These are phyloP conservation scores for Drosophila tsacasi DNA, from an alignment of 1,140 invertebrate species.

Conservation along the genomic window DNA sequence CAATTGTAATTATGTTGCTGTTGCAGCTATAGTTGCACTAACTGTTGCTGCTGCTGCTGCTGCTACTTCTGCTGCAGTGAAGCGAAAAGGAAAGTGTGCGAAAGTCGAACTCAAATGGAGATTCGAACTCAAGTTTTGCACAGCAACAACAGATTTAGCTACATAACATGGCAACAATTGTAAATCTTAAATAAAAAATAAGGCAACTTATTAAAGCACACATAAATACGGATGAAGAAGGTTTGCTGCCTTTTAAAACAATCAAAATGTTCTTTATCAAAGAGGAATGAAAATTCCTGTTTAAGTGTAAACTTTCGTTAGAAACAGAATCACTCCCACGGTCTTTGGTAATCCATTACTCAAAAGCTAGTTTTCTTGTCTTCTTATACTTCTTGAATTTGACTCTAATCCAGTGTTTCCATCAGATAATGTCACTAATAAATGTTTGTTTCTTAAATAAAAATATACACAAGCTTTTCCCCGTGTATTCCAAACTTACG, in stretches of 20 bases:
- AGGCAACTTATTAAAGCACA: neutral
- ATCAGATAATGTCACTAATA: neutral
- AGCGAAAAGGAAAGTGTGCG: constrained; percentile 78
- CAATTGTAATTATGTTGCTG: constrained; percentile 76
- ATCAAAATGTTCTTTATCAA: neutral
- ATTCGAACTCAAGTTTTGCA: constrained; percentile 33
- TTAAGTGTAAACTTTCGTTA: neutral
- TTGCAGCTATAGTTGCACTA: constrained; percentile 21
- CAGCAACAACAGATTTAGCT: constrained; percentile 1
- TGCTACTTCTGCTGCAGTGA: constrained; percentile 32
- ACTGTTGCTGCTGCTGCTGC: constrained; percentile 10
- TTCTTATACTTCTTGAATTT: neutral
- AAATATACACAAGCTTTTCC: neutral
- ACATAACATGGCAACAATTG: neutral
- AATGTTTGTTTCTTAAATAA: neutral
- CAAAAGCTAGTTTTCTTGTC: neutral
- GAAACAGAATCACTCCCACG: fast-evolving
- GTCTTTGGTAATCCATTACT: no score
- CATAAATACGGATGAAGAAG: neutral
- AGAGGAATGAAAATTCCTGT: no score
- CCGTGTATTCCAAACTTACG: constrained; percentile 63
- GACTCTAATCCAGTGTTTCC: neutral
- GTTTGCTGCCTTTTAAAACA: neutral
- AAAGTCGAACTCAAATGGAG: constrained; percentile 51
- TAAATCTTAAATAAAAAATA: neutral